These are phyloP conservation scores for Eupithecia subfuscata DNA, from an alignment of 2,888 invertebrate species.

Conservation along the genomic window DNA sequence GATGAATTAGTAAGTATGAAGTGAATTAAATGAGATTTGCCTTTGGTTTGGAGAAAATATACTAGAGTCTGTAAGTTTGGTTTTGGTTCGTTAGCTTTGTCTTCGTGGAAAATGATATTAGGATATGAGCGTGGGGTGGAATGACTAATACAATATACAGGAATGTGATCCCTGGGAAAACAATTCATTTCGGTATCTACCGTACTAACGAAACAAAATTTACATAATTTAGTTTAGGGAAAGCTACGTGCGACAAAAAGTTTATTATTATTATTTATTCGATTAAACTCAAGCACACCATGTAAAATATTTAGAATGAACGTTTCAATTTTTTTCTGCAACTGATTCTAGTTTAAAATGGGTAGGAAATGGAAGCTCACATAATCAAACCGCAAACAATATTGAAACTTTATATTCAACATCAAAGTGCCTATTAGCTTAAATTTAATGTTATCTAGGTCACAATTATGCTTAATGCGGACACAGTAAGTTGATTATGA, in stretches of 20 bases:
- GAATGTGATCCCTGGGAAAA: background rate
- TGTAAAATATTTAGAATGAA: background rate
- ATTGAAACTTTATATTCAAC: background rate
- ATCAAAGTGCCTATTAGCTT: background rate
- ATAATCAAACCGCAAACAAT: background rate
- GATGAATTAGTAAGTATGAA: conserved; percentile 20
- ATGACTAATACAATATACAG: background rate
- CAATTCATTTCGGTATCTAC: background rate
- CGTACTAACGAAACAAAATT: background rate
- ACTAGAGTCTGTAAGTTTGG: background rate
- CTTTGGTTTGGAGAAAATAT: conserved; percentile 13
- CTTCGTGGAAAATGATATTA: background rate
- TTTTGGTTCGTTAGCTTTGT: conserved; percentile 14
- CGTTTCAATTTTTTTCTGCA: background rate
- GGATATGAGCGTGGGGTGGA: background rate
- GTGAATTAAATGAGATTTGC: conserved; percentile 12
- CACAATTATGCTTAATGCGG: background rate
- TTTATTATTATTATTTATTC: background rate
- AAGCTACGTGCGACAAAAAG: background rate
- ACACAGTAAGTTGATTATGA: background rate
- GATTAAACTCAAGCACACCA: background rate
- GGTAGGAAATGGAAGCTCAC: background rate
- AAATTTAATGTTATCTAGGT: background rate
- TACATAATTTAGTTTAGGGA: background rate
- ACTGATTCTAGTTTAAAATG: background rate